Base-by-base conservation (phyloP, 2,113 vertebrate genomes). In the Tyrannus savana region DNA sequence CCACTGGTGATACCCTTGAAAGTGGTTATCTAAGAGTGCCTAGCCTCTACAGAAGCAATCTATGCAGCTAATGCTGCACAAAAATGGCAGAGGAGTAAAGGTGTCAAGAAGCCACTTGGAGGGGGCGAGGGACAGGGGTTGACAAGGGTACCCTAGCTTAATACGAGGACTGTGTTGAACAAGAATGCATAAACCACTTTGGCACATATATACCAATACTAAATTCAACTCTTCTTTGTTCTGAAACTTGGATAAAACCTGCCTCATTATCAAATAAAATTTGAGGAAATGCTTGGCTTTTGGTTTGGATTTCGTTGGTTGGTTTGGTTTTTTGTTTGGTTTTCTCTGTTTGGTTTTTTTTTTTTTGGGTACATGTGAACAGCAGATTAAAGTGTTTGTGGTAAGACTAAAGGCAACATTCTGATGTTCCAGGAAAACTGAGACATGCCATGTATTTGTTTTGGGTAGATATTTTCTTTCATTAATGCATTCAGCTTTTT, bases 101-200 rank as follows among this genome's bases (percentile, higher is more conserved):
- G 14, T 42, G 15, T n/a, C 37, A 78, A 84, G 12, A 84, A 71
- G 10, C 25, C 9, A 14, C 68, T 39, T 17, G 56, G 35, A 3
- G 13, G 8, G 10, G 8, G 22, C 21, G 16, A 31, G 18, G 9
- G 12, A 19, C 37, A 9, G 6, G 10, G 24, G 1, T 4, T 87
- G 35, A 10, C 25, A 72, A 63, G 5, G 23, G 35, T 10, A 35
- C 4, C 14, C 15, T 35, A 10, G 8, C 33, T 79, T 24, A 47
- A 5, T 55, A 15, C 4, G 80, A 44, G 6, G 42, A 18, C 24
- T 37, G 14, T 0, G 0, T 10, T 27, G 39, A 75, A 53, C 18
- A 76, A 24, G 10, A 88, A 50, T 35, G 14, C 30, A 42, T 37
- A 58, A 71, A 84, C 6, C 27, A 52, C 50, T 60, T 66, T 15